Evolutionary conservation across 2,797 vertebrate species (phyloP), one percentile per base, ranked within the genome.

Genomic region (Sphenopsis melanotis): DNA sequence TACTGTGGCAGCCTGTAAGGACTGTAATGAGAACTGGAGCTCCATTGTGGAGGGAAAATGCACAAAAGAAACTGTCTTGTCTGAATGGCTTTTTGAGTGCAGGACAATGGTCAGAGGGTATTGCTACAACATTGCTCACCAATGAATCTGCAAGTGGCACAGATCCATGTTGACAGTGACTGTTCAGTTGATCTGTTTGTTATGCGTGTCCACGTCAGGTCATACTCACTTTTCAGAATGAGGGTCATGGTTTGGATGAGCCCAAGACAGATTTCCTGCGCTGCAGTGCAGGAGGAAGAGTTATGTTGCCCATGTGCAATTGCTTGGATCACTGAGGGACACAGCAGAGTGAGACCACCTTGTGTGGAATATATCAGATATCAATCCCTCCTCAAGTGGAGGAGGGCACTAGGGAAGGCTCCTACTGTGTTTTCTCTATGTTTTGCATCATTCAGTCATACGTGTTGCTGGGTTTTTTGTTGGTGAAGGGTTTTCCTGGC

Each of bases 281-380:
- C 50, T 66, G 64, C 0, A 0, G 19, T 61, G 15, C 24, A 10
- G 59, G 36, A 63, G 32, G 18, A 19, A 24, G 41, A 42, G 42
- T 83, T 78, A 11, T 3, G 2, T 42, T 85, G 29, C 13, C 13
- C 23, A 9, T 10, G 0, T 72, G 6, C n/a, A 7, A 1, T 41
- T 1, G 0, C 34, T 91, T 49, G 11, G 7, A 30, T 81, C 5
- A 1, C 53, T 71, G 36, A 86, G 87, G 29, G 46, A 26, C 14
- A 13, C 37, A 84, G 55, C 59, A 46, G 66, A 24, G 32, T 21
- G 36, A 74, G 30, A 52, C 10, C 9, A 7, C 44, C 4, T 10
- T 76, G 11, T 36, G 29, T 26, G n/a, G 53, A 81, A 36, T 83
- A 15, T 61, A 41, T 75, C n/a, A 50, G 30, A 13, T 83, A 49